Conservation (phyloP, 2,888 invertebrate genomes). For the Lobophora halterata region DNA sequence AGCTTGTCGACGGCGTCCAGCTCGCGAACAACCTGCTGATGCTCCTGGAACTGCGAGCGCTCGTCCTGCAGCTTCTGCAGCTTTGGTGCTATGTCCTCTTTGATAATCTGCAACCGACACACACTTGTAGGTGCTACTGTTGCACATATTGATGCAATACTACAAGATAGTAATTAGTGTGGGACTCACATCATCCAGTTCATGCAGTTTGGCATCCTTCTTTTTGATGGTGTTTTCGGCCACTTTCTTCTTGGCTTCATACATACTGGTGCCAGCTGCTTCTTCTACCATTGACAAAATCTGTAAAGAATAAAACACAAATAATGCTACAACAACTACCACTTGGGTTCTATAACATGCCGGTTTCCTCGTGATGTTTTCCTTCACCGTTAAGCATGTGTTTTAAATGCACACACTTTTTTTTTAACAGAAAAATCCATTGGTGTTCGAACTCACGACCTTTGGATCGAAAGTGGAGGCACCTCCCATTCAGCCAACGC, state of each 20-base stretch:
- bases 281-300: conserved; percentile 99
- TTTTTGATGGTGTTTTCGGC: conserved; percentile 94
- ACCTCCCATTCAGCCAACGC: no score
- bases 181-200: conserved; percentile 89
- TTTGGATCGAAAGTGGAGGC: no score
- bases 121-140: no score
- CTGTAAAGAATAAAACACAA: conserved; percentile 67
- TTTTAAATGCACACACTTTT: no score
- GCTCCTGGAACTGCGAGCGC: conserved; percentile 91
- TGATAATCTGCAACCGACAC: conserved; percentile 77
- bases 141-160: no score
- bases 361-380: no score
- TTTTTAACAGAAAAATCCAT: no score
- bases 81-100: conserved; percentile 95
- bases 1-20: conserved; percentile 90
- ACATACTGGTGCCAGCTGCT: conserved; percentile 98
- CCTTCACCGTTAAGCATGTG: no score
- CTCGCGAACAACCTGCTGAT: conserved; percentile 91
- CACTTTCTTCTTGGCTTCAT: conserved; percentile 94
- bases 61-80: conserved; percentile 92
- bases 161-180: no score
- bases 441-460: no score
- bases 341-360: no score
- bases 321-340: no score
- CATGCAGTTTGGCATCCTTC: conserved; percentile 93